Percentiles rank a stretch among this genome's conserved stretches.
Conservation (phyloP, 2,113 vertebrate species). For the Phrynosoma blainvillii region DNA sequence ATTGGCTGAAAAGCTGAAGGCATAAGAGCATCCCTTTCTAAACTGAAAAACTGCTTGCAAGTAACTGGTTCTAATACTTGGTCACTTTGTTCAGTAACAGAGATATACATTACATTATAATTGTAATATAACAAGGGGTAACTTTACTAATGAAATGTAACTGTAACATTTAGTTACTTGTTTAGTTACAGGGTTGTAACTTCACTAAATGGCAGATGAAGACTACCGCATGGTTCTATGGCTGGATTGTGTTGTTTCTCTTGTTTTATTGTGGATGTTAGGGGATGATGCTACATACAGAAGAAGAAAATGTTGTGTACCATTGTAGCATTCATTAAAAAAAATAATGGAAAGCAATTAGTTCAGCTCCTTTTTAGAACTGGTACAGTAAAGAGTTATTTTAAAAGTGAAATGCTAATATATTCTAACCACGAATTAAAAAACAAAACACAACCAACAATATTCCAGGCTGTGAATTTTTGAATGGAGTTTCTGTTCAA, state of each 20-base stretch:
- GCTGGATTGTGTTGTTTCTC: background rate
- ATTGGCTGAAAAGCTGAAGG: background rate
- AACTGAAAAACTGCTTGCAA: background rate
- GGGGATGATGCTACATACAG: background rate
- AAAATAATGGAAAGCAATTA: too few species aligned
- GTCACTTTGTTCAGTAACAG: too few species aligned
- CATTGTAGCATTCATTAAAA: too few species aligned
- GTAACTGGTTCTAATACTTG: background rate
- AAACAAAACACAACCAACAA: too few species aligned
- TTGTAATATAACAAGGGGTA: background rate
- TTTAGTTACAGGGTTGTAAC: too few species aligned
- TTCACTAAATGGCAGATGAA: too few species aligned
- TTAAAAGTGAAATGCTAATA: too few species aligned
- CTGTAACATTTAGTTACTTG: background rate
- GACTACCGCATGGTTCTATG: too few species aligned
- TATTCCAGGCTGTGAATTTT: too few species aligned
- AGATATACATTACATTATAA: background rate
- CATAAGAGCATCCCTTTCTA: background rate
- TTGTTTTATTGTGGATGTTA: background rate
- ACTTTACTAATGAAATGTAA: background rate
- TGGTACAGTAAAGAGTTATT: too few species aligned
- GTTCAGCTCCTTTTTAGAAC: too few species aligned
- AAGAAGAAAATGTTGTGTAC: background rate
- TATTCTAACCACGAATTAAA: too few species aligned
- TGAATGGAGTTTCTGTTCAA: background rate